Evolutionary conservation across 1,140 invertebrate genomes (phyloP), one percentile per base, ranked within the genome.

Genomic region (Aphelinus atriplicis): DNA sequence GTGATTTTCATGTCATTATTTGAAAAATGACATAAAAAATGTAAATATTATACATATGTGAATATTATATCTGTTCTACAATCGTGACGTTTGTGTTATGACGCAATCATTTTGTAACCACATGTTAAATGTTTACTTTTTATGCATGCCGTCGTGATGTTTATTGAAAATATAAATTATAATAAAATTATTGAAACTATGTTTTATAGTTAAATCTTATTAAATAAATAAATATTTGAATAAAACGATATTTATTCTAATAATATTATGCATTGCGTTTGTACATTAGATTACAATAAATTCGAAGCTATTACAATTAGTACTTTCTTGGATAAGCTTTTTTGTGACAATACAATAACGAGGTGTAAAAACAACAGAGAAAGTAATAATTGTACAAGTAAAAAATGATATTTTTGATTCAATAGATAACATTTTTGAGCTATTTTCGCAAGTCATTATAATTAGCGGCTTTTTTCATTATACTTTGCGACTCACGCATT

Each of bases 211-310:
- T 56, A 65, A 3, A 57, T 56, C 57, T 4, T 58, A 6, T 72
- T 65, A 47, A 55, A 65, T 65, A 55, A 65, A 65, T 53, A 72
- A 72, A 72, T 10, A 26, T 7, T 67, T 73, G 57, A 0, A 72
- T 72, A 65, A 58, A 58, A 58, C 58, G 10, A 48, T 7, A 4
- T 7, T 67, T 67, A n/a, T 67, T n/a, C 43, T 67, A 61, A 55
- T 55, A 26, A 62, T 68, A 68, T 68, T 74, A 74, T 75, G 60
- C 55, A 2, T 75, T 69, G 47, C 53, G 70, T 75, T 75, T 75
- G 60, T 69, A 75, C 66, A 75, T 68, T 47, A 26, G 26, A 67
- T 68, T 53, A 46, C 42, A 62, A 68, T 68, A 47, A 7, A 47
- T 55, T 74, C 46, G 43, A 26, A 26, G 43, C 46, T 68, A 46